These are phyloP conservation scores for Teleiodes luculella DNA, from an alignment of 2,888 invertebrate species.

Conservation along the genomic window DNA sequence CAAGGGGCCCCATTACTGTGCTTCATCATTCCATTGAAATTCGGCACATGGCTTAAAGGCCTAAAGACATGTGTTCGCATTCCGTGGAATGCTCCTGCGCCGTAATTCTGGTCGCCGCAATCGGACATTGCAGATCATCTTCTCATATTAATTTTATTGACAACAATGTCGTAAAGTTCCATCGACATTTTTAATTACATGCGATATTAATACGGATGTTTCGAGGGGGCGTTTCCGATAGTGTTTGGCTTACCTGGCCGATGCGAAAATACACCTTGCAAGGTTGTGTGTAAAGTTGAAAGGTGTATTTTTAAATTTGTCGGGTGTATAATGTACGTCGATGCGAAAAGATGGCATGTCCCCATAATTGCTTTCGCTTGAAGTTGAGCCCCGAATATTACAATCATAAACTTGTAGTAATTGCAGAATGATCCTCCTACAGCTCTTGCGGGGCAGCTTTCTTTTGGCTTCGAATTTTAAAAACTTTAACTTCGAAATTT, in stretches of 20 bases:
- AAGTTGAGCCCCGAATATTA: constrained; percentile 51
- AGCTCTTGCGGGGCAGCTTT: constrained; percentile 48
- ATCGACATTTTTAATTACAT: constrained; percentile 55
- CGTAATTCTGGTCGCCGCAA: constrained; percentile 61
- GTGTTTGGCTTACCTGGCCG: constrained; percentile 58
- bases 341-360: constrained; percentile 63
- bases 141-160: constrained; percentile 47
- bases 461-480: constrained; percentile 56
- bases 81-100: constrained; percentile 58
- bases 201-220: constrained; percentile 47
- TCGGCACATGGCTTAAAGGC: constrained; percentile 71
- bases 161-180: constrained; percentile 49
- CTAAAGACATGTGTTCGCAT: constrained; percentile 70
- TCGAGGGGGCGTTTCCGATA: constrained; percentile 66
- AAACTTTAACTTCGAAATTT: constrained; percentile 54
- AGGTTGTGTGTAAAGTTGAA: constrained; percentile 7
- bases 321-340: constrained; percentile 54
- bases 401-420: constrained; percentile 62
- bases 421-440: constrained; percentile 61
- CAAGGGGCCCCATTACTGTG: constrained; percentile 66
- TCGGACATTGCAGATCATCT: constrained; percentile 59
- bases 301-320: constrained; percentile 42
- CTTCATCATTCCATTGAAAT: constrained; percentile 58
- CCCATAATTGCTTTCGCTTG: constrained; percentile 60
- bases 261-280: constrained; percentile 37